phyloP scores from a whole-genome alignment of 1,140 invertebrate species.

The Adelges cooleyi region DNA sequence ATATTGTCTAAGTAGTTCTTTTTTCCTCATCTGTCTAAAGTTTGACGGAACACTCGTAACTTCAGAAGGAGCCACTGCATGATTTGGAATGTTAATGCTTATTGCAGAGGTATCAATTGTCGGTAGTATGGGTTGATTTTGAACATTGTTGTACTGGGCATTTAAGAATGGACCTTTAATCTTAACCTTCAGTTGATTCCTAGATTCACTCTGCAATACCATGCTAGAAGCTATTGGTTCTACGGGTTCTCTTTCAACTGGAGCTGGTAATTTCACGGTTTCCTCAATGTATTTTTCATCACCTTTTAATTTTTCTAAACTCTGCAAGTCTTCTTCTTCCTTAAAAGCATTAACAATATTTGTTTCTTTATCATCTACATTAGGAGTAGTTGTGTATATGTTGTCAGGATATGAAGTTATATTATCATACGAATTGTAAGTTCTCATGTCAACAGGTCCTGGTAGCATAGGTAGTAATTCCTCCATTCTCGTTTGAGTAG shows the following conservation, averaged over 20 bases:
- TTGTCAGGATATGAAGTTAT: neutral
- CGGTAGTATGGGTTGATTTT: conserved; percentile 42
- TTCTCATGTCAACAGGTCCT: conserved; percentile 76
- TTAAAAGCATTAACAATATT: conserved; percentile 7
- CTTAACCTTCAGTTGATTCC: conserved; percentile 78
- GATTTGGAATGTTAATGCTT: conserved; percentile 31
- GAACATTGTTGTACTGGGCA: conserved; percentile 53
- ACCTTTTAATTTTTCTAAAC: neutral
- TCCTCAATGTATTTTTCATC: conserved; percentile 32
- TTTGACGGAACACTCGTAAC: conserved; percentile 52
- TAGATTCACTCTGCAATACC: conserved; percentile 48
- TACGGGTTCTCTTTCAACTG: conserved; percentile 1
- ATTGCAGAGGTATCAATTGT: conserved; percentile 35
- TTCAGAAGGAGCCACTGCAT: conserved; percentile 36
- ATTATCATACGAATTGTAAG: conserved; percentile 49
- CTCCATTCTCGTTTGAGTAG: conserved; percentile 32
- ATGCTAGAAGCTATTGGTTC: conserved; percentile 41
- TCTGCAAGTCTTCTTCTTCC: neutral
- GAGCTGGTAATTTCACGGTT: conserved; percentile 37
- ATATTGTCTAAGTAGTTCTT: conserved; percentile 71
- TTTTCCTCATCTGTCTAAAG: conserved; percentile 74
- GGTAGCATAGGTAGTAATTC: conserved; percentile 55
- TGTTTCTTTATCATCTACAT: conserved; percentile 6
- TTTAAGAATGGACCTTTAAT: conserved; percentile 77
- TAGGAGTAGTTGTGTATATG: neutral